Base-by-base conservation (phyloP, 2,888 invertebrate species). In the Auanema sp. region DNA sequence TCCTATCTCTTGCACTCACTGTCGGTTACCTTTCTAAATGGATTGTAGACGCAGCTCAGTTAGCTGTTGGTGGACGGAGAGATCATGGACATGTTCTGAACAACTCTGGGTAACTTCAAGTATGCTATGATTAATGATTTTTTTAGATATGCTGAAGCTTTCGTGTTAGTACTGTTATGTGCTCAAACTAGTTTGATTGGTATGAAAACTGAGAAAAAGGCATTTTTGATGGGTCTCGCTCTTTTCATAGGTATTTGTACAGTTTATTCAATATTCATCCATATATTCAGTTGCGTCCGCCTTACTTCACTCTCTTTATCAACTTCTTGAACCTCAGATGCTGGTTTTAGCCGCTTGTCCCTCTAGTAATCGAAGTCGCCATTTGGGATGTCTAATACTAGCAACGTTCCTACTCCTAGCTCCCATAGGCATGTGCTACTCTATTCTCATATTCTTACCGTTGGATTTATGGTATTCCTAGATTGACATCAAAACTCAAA, bases 271-370 rank as follows among this genome's bases (percentile, higher is more conserved):
- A 5, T 5, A 33, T 33, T 33, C 3, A 33, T 33, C 8, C 3
- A 33, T 47, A 5, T 47, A 52, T 58, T 12, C 59, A 77, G 87
- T 88, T 5, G 77, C 86, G n/a, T 87, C 87, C 0, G 87, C 87
- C 1, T 83, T 88, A n/a, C 84, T 87, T 11, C 87, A 88, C 74
- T 87, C 87, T 11, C 85, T 87, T 80, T 86, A 86, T 70, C 87
- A 88, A 76, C 84, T 87, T 24, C 83, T 86, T 2, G 87, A 87
- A 69, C 87, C 87, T 1, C 84, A 87, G 23, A 80, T 88, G 44
- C 79, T 87, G 55, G 83, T 86, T 5, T 79, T 88, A 14, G 86
- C 79, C 85, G 65, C 86, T 84, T 71, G 78, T 80, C 40, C 71
- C 8, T 43, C 55, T 2, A 68, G 69, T 6, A 54, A 72, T 0